Evolutionary conservation across 2,888 invertebrate genomes (phyloP).

Genomic region (Amiota communis): DNA sequence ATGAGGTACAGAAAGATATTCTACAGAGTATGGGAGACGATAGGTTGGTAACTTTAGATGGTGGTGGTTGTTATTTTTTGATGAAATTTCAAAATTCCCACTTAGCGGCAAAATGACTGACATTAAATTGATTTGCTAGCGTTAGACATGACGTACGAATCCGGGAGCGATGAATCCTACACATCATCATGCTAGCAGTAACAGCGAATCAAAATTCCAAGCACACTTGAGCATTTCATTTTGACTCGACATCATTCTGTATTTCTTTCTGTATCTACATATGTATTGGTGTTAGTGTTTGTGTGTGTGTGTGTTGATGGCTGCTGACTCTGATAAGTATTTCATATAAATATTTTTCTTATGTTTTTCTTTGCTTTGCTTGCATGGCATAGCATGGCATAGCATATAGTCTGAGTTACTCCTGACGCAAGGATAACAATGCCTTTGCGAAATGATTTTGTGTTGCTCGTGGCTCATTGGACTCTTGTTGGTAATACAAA

Average conservation of each 20-base stretch:
- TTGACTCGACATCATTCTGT: conserved; percentile 56
- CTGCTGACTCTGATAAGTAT: conserved; percentile 18
- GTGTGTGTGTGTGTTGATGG: conserved; percentile 12
- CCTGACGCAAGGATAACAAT: conserved; percentile 46
- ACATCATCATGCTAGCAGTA: no score
- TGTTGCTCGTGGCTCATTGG: conserved; percentile 54
- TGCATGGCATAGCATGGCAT: neutral
- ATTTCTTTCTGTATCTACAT: conserved; percentile 9
- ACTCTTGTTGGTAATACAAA: conserved; percentile 63
- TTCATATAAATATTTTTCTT: conserved; percentile 41
- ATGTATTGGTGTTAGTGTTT: conserved; percentile 31
- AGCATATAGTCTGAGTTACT: no score
- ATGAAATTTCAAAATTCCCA: conserved; percentile 69
- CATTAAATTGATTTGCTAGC: conserved; percentile 72
- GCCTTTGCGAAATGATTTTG: conserved; percentile 43
- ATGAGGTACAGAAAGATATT: no score
- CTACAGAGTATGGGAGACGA: no score
- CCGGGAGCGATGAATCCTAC: conserved; percentile 20
- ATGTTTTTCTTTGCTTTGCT: neutral
- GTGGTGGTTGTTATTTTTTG: conserved; percentile 49
- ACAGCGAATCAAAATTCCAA: conserved; percentile 68
- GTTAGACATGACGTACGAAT: conserved; percentile 67
- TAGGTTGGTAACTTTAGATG: no score
- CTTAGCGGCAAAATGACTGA: conserved; percentile 66
- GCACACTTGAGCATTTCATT: conserved; percentile 71